Conservation (phyloP, 2,888 invertebrate species). For the Amorpha juglandis region DNA sequence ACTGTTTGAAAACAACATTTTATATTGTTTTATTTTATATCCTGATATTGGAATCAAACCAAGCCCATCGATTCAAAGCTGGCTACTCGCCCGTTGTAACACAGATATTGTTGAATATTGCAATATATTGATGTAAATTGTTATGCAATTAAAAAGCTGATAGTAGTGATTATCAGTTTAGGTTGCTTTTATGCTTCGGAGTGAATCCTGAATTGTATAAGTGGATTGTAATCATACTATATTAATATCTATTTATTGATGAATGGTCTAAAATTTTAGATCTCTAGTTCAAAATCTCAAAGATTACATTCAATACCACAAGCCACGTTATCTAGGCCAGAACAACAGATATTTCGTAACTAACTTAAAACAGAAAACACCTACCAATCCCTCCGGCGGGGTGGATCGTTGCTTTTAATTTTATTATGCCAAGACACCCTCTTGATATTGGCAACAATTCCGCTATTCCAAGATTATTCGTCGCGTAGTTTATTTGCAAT, state of each 20-base stretch:
- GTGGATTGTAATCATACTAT: no score
- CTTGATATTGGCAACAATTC: constrained; percentile 37
- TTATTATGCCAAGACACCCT: constrained; percentile 38
- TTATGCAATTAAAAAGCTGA: no score
- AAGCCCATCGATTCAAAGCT: background rate
- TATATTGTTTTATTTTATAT: background rate
- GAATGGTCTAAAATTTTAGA: background rate
- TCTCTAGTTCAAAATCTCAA: background rate
- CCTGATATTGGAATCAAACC: background rate
- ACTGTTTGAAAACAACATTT: background rate
- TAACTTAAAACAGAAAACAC: constrained; percentile 39
- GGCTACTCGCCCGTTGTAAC: background rate
- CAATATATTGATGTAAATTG: no score
- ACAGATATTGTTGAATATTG: no score
- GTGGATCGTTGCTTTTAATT: constrained; percentile 42
- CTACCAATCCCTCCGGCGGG: constrained; percentile 21
- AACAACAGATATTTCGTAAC: constrained; percentile 29
- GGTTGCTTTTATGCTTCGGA: no score
- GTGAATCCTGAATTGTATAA: no score
- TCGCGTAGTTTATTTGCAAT: constrained; percentile 38
- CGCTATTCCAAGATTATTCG: constrained; percentile 36
- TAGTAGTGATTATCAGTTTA: no score
- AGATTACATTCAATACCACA: background rate
- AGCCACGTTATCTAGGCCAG: background rate
- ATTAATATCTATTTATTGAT: no score